A percentile compares a stretch with the other conserved stretches of the same genome.
These are phyloP conservation scores for Tetramorium parvispinum DNA, from an alignment of 1,140 invertebrate species.

Conservation along the genomic window DNA sequence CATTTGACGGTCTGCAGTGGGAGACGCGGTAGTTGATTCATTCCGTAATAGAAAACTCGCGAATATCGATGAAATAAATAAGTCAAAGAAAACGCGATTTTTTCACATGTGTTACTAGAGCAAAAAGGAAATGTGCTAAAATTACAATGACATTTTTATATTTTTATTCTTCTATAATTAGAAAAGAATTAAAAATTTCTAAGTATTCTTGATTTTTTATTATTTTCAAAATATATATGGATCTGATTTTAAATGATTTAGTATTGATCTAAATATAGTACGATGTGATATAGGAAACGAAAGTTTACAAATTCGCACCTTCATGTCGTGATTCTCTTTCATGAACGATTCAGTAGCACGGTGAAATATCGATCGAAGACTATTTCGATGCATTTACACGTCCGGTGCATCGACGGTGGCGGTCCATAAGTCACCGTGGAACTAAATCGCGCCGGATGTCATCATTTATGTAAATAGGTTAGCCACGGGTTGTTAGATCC, in stretches of 20 bases:
- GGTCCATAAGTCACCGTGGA: conserved; percentile 57
- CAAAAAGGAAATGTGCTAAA: not conserved
- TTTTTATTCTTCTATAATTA: not conserved
- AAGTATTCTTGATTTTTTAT: no score
- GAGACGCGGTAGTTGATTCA: not conserved
- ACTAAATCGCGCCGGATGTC: conserved; percentile 74
- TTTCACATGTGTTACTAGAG: not conserved
- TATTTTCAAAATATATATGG: not conserved
- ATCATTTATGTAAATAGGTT: conserved; percentile 78
- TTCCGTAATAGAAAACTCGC: not conserved
- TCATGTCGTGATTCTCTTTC: conserved; percentile 19
- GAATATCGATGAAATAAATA: not conserved
- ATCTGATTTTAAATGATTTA: not conserved
- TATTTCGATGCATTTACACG: conserved; percentile 64
- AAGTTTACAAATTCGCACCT: conserved; percentile 30
- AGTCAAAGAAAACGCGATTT: not conserved
- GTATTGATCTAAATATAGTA: not conserved
- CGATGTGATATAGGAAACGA: not conserved
- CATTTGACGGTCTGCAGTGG: conserved; percentile 1
- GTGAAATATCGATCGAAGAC: conserved; percentile 52
- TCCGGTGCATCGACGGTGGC: conserved; percentile 51
- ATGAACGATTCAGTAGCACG: conserved; percentile 30
- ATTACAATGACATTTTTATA: not conserved
- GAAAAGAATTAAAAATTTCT: not conserved
- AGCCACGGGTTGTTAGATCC: conserved; percentile 78